Conservation (phyloP, 2,888 invertebrate genomes). For the Vesta saturnalis region DNA sequence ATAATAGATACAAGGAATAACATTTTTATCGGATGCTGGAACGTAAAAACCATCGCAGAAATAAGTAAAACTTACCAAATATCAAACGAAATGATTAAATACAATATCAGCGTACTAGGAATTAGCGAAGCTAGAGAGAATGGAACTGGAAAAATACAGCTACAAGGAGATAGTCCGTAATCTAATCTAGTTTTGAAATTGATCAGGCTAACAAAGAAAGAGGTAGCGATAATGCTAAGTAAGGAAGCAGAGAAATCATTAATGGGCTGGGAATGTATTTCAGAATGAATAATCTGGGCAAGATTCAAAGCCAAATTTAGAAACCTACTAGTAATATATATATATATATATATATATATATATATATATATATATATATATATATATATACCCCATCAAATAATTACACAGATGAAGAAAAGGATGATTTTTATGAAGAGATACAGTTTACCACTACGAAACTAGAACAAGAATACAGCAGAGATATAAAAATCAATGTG, state of each 20-base stretch:
- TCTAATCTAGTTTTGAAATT: conserved; percentile 1
- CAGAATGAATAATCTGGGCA: conserved; percentile 7
- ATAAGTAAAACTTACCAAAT: background rate
- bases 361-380: no score
- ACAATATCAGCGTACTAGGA: background rate
- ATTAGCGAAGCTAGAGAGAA: no score
- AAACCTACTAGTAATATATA: no score
- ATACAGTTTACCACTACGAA: background rate
- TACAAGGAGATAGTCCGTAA: background rate
- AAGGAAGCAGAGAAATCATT: background rate
- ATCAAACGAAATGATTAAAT: background rate
- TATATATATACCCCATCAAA: background rate
- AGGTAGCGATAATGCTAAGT: conserved; percentile 11
- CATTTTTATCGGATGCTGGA: no score
- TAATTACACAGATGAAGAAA: background rate
- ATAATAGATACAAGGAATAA: no score
- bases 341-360: background rate
- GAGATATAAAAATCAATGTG: background rate
- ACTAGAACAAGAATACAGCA: background rate
- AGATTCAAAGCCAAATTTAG: conserved; percentile 13
- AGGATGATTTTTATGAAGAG: background rate
- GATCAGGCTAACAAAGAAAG: conserved; percentile 6
- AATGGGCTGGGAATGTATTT: conserved; percentile 10
- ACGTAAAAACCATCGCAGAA: background rate
- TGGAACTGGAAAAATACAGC: background rate